Base-by-base conservation (phyloP, 2,888 invertebrate species). In the Athripsodes cinereus region DNA sequence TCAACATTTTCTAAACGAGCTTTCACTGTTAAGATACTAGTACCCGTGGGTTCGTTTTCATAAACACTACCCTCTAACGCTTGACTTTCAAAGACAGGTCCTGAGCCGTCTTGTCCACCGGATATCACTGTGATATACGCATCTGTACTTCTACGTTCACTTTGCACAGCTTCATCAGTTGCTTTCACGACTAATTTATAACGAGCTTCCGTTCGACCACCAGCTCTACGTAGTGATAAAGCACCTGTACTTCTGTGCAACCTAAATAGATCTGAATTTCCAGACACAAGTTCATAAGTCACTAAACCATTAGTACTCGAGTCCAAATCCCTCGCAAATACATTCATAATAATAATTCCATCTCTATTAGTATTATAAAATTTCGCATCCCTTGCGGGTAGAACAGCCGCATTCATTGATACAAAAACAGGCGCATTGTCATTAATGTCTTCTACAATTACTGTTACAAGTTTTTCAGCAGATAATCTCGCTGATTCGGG, bases 401-500 rank as follows among this genome's bases (percentile, higher is more conserved):
- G 75, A n/a, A 93, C 82, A 0, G 92, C 93, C 0, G 94, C 90
- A 67, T 92, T 92, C 91, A 94, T 92, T 50, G 92, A 93, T 1
- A 91, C 88, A 70, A 95, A 95, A 19, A 88, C 79, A 1, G 96
- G 96, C 5, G 92, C 90, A 72, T 95, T 94, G 71, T 96, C 96
- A 71, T 96, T 96, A 60, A 94, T 85, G 71, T 96, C 95, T 71
- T 93, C 92, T 5, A 96, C 92, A 61, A 93, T 92, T 35, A 96
- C 92, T 3, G 92, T 92, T 1, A 96, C 92, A 59, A 92, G 75
- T 73, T 96, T 96, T 69, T 95, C 94, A 0, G 95, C 91, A 2
- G 92, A 92, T 46, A 92, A 75, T 62, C 92, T 81, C 1, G 79
- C 74, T 2, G 86, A 81, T 11, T 81, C 79, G 1, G 90, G 88